Conservation (phyloP, 1,140 invertebrate genomes). For the Archivesica marissinica region DNA sequence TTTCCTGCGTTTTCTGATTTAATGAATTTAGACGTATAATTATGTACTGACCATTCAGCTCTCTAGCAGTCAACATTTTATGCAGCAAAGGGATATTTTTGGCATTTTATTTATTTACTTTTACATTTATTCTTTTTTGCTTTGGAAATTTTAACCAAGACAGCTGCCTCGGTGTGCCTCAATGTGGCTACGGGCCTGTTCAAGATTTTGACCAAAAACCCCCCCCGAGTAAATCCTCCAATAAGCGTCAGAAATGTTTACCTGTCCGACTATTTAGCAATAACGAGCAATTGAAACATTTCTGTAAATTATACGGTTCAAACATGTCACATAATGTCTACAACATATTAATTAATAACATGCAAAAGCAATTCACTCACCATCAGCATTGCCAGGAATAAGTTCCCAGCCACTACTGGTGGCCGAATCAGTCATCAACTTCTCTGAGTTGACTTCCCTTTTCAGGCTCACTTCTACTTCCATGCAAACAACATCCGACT, state of each 20-base stretch:
- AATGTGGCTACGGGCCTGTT: no score
- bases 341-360: background rate
- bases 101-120: no score
- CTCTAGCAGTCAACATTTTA: no score
- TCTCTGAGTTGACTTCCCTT: background rate
- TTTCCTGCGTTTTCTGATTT: no score
- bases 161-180: no score
- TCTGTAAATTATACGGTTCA: no score
- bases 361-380: background rate
- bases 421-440: slow-evolving; percentile 31
- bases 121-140: no score
- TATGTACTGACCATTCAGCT: no score
- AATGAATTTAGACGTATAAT: no score
- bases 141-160: no score
- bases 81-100: no score
- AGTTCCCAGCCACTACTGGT: slow-evolving; percentile 37
- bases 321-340: background rate
- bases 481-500: background rate
- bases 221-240: background rate
- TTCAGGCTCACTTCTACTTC: background rate
- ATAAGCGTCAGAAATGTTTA: background rate
- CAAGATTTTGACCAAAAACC: no score
- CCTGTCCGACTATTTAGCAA: background rate
- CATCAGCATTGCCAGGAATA: background rate
- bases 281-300: background rate